These are phyloP conservation scores for Butastur rufipennis DNA, from an alignment of 2,113 vertebrate species.

Conservation along the genomic window DNA sequence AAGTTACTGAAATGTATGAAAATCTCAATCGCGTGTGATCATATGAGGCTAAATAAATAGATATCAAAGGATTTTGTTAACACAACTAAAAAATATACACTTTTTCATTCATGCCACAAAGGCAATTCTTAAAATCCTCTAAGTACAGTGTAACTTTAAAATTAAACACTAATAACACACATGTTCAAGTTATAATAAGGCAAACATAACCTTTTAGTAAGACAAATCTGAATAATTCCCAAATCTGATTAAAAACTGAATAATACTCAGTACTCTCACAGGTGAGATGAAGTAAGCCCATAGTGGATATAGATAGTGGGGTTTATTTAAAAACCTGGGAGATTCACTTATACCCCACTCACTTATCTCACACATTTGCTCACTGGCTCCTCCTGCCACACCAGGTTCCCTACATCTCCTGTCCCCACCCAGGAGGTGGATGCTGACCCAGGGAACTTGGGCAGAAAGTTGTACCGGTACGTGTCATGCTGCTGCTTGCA, in stretches of 20 bases:
- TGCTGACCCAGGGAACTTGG: not conserved
- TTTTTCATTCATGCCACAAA: not conserved
- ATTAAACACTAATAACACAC: not conserved
- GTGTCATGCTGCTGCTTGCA: not conserved
- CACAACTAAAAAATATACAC: not conserved
- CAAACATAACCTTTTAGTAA: not conserved
- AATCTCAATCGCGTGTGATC: not conserved
- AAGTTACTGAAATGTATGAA: not conserved
- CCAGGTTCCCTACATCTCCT: fast-evolving
- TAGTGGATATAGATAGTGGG: not conserved
- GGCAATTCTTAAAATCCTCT: not conserved
- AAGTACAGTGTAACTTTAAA: not conserved
- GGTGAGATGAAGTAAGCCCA: not conserved
- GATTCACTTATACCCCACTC: not conserved
- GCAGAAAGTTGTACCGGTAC: not conserved
- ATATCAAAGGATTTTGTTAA: not conserved
- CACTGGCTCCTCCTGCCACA: fast-evolving
- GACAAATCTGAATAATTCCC: not conserved
- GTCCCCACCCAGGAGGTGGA: fast-evolving
- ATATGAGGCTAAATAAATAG: not conserved
- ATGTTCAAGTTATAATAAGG: not conserved
- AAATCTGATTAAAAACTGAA: not conserved
- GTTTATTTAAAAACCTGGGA: not conserved
- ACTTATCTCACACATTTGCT: not conserved
- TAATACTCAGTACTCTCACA: not conserved